A percentile compares a stretch with the other conserved stretches of the same genome.
Conservation (phyloP, 2,113 vertebrate genomes). For the Phasianus colchicus region DNA sequence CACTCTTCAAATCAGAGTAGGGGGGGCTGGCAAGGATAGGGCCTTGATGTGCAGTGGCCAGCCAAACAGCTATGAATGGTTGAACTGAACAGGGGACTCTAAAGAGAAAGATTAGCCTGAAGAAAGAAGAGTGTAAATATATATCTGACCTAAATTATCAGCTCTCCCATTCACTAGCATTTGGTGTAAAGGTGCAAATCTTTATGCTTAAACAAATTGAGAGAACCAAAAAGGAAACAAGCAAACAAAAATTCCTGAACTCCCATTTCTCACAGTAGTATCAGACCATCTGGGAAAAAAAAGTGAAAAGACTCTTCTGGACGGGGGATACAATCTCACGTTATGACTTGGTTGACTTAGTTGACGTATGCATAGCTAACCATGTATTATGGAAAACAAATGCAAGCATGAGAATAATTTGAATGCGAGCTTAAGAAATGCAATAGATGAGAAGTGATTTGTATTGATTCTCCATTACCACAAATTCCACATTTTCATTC, state of each 20-base stretch:
- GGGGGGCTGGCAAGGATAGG: background rate
- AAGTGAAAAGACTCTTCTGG: background rate
- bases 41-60: background rate
- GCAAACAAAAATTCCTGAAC: background rate
- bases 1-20: rapidly evolving
- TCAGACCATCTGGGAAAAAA: background rate
- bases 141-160: background rate
- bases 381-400: background rate
- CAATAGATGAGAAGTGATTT: background rate
- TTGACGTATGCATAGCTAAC: background rate
- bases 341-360: background rate
- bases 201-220: background rate
- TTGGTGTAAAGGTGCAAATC: background rate
- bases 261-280: background rate
- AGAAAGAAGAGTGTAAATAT: background rate
- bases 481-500: constrained; percentile 6
- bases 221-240: background rate
- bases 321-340: background rate
- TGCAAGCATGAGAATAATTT: background rate
- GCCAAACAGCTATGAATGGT: background rate
- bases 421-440: background rate
- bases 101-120: background rate
- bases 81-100: background rate
- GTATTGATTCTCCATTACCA: constrained; percentile 8
- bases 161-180: background rate